These are phyloP conservation scores for Cydia pomonella DNA, from an alignment of 1,140 invertebrate species.

Conservation along the genomic window DNA sequence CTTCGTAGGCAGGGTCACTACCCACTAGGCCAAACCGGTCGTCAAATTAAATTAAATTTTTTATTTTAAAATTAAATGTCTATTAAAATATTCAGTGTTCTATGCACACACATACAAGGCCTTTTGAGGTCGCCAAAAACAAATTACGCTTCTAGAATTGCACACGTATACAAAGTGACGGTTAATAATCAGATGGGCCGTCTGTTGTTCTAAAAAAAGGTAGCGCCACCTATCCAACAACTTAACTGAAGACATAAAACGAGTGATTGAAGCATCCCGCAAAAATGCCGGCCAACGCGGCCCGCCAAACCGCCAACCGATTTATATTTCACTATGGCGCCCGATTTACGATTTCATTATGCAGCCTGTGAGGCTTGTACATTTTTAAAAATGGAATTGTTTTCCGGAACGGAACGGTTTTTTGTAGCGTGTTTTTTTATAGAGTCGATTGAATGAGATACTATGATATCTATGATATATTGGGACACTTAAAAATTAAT, in stretches of 20 bases:
- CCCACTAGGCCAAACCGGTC: too few relatives aligned
- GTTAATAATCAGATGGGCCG: too few relatives aligned
- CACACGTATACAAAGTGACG: too few relatives aligned
- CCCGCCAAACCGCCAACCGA: slow-evolving; percentile 62
- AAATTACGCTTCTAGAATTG: too few relatives aligned
- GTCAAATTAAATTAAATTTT: too few relatives aligned
- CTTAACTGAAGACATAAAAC: slow-evolving; percentile 37
- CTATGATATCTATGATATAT: neutral
- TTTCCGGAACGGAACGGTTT: slow-evolving; percentile 3
- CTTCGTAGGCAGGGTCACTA: too few relatives aligned
- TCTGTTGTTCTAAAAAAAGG: neutral
- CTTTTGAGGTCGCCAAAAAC: too few relatives aligned
- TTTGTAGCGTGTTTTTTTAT: neutral
- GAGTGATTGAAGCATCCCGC: slow-evolving; percentile 63
- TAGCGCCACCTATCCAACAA: slow-evolving; percentile 12
- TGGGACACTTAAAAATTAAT: too few relatives aligned
- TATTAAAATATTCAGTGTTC: too few relatives aligned
- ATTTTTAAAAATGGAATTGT: slow-evolving; percentile 23
- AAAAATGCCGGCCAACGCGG: slow-evolving; percentile 60
- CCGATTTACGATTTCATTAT: slow-evolving; percentile 70
- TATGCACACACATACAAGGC: too few relatives aligned
- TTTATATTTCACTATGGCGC: slow-evolving; percentile 60
- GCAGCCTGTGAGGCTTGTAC: slow-evolving; percentile 35
- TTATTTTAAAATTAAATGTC: too few relatives aligned
- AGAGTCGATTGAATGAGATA: neutral